Evolutionary conservation across 2,113 vertebrate species (phyloP).

Genomic region (Syngnathus scovelli): DNA sequence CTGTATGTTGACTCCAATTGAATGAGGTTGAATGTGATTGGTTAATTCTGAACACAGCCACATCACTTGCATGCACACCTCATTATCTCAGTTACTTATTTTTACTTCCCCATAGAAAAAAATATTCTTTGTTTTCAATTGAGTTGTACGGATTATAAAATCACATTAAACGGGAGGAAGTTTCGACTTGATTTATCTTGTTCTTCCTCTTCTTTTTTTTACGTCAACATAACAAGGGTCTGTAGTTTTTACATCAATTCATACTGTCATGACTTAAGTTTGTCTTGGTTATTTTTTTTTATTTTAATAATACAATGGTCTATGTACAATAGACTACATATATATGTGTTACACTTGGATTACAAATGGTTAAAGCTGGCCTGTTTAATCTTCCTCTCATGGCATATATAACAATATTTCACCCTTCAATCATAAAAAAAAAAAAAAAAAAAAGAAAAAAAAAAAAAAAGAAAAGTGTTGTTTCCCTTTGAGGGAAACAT

Average conservation of each 20-base stretch:
- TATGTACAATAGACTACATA: slow-evolving; percentile 5
- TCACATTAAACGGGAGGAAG: too few species aligned
- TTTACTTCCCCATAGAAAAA: too few species aligned
- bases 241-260: background rate
- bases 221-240: background rate
- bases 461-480: background rate
- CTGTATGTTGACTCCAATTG: too few species aligned
- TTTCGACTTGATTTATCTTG: background rate
- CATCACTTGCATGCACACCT: too few species aligned
- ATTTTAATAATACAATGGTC: background rate
- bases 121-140: too few species aligned
- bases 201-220: background rate
- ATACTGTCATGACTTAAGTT: background rate
- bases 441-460: too few species aligned
- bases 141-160: too few species aligned
- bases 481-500: slow-evolving; percentile 32
- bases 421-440: background rate
- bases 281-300: background rate
- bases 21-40: too few species aligned
- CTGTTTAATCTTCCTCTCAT: background rate
- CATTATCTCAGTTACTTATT: too few species aligned
- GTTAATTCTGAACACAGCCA: too few species aligned
- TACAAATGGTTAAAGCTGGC: background rate
- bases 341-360: background rate
- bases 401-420: background rate